Evolutionary conservation across 2,888 invertebrate genomes (phyloP), one percentile per base, ranked within the genome.

Genomic region (Athalia cordata): DNA sequence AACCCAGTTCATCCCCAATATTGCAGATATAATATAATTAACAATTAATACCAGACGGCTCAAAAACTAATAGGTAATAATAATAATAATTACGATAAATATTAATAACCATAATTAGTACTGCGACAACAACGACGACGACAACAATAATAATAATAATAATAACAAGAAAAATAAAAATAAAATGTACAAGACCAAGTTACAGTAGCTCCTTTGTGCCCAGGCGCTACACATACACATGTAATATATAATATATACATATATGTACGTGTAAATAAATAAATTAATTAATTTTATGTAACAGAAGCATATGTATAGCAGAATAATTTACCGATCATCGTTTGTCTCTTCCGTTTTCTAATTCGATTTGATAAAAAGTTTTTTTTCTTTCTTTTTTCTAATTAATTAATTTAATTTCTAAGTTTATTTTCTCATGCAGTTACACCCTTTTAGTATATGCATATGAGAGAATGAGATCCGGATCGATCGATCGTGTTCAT

Each of bases 141-240:
- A n/a, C n/a, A n/a, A n/a, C n/a, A n/a, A n/a, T n/a, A n/a, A n/a
- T n/a, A n/a, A n/a, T n/a, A n/a, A n/a, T n/a, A 72, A 72, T 47
- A 59, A 55, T 57, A 57, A 55, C n/a, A 43, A 70, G 29, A 11
- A 57, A n/a, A 49, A 75, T 50, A 50, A 75, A 49, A 15, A 64
- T 7, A 64, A 75, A 29, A 13, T 50, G 0, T 29, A 75, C 52
- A 52, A 64, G 62, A 61, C 75, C 49, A 75, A 61, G 64, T 75
- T 52, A 75, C 75, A 75, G 75, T 62, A 52, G 75, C 43, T 43
- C 50, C 75, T 75, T 75, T 75, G 75, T 75, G 64, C 62, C 11
- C 43, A 52, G 43, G n/a, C 11, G n/a, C 47, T 65, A 6, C 43
- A 65, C n/a, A 15, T 49, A 66, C 49, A 8, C 9, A 64, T 64